These are phyloP conservation scores for Lordiphosa stackelbergi DNA, from an alignment of 1,140 invertebrate genomes.

Conservation along the genomic window DNA sequence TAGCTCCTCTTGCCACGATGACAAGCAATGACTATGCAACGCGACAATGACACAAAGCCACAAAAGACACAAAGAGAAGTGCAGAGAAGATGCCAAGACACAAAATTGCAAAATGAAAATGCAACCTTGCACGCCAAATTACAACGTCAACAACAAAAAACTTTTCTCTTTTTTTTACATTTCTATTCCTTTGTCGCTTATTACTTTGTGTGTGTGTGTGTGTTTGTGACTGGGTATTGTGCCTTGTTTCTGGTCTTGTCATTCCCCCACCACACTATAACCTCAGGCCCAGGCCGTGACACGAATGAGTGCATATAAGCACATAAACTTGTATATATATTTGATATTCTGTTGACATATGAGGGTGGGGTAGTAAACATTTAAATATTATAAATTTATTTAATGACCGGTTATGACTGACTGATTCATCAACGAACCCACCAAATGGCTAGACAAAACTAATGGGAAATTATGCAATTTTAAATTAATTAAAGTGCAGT, in stretches of 20 bases:
- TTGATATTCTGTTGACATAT: too few species aligned
- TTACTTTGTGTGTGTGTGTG: slow-evolving; percentile 35
- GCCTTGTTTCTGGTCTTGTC: slow-evolving; percentile 23
- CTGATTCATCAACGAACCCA: too few species aligned
- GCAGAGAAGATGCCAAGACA: too few species aligned
- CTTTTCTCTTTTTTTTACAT: too few species aligned
- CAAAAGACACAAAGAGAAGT: background rate
- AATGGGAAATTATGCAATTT: too few species aligned
- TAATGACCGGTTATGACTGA: too few species aligned
- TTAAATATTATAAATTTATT: too few species aligned
- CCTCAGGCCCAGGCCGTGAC: slow-evolving; percentile 17
- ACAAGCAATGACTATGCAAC: background rate
- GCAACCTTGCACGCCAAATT: slow-evolving; percentile 27
- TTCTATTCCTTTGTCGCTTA: slow-evolving; percentile 27
- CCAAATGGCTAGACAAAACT: too few species aligned
- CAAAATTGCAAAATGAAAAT: slow-evolving; percentile 13
- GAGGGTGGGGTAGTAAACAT: too few species aligned
- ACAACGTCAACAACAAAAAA: slow-evolving; percentile 27
- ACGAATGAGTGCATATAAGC: slow-evolving; percentile 5
- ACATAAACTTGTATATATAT: too few species aligned
- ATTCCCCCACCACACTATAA: slow-evolving; percentile 18
- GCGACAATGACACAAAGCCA: slow-evolving; percentile 6
- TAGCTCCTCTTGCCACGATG: background rate
- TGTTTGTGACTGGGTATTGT: slow-evolving; percentile 17
- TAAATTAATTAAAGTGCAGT: too few species aligned